Evolutionary conservation across 2,113 vertebrate species (phyloP).

Genomic region (Corynorhinus townsendii): DNA sequence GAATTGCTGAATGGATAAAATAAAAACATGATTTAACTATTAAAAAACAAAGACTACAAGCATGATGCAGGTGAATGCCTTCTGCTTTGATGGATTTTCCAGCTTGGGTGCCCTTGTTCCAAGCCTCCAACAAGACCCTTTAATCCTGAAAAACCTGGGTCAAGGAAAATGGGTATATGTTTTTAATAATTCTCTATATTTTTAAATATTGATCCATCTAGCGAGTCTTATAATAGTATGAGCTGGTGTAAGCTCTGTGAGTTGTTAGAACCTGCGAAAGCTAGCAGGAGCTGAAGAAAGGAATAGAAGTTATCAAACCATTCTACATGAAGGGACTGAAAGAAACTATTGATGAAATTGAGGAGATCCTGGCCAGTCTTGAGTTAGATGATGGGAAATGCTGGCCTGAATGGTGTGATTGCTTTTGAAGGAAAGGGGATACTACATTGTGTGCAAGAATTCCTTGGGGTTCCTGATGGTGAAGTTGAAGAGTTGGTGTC

Average conservation of each 20-base stretch:
- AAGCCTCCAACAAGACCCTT: background rate
- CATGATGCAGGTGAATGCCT: background rate
- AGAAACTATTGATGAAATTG: background rate
- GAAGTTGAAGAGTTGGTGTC: background rate
- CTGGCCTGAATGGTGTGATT: background rate
- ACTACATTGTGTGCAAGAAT: background rate
- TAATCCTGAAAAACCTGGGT: background rate
- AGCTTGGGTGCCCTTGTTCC: background rate
- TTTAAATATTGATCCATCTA: background rate
- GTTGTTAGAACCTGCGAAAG: background rate
- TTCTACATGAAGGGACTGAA: background rate
- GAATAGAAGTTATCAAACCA: background rate
- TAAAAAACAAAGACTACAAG: background rate
- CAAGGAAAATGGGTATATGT: background rate
- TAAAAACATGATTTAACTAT: background rate
- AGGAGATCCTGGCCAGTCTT: background rate
- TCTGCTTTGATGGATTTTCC: background rate
- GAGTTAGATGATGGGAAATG: background rate
- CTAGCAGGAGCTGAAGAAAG: background rate
- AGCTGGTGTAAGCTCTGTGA: background rate
- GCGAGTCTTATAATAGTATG: background rate
- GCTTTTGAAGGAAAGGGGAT: background rate
- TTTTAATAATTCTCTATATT: background rate
- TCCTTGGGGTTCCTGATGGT: background rate
- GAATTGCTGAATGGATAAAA: background rate